Conservation (phyloP, 1,140 invertebrate species). For the Neodiprion fabricii region DNA sequence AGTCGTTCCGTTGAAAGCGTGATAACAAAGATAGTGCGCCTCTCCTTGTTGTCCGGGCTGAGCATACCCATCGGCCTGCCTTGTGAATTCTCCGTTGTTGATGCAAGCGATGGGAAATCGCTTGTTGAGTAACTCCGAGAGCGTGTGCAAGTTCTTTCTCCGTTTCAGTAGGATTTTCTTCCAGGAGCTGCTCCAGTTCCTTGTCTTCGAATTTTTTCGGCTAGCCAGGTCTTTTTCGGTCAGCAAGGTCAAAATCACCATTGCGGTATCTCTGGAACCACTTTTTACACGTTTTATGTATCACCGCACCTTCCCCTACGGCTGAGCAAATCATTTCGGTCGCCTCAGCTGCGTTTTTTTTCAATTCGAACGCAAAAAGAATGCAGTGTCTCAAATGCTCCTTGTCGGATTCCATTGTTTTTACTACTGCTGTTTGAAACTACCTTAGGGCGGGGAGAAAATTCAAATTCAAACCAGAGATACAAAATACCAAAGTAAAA, state of each 20-base stretch:
- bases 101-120: constrained; percentile 25
- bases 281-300: constrained; percentile 12
- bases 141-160: background rate
- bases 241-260: constrained; percentile 23
- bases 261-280: constrained; percentile 6
- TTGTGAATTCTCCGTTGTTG: constrained; percentile 33
- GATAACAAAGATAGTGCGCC: constrained; percentile 5
- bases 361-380: constrained; percentile 15
- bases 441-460: constrained; percentile 5
- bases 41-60: background rate
- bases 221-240: constrained; percentile 9
- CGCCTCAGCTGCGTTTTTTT: constrained; percentile 15
- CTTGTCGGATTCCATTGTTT: constrained; percentile 9
- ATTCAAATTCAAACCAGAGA: background rate
- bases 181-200: constrained; percentile 22
- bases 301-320: constrained; percentile 12
- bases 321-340: constrained; percentile 10
- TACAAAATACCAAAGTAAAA: background rate
- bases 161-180: constrained; percentile 17
- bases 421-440: background rate
- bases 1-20: background rate
- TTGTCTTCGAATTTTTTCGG: constrained; percentile 21
- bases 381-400: constrained; percentile 16
- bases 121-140: constrained; percentile 15
- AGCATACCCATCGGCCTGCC: constrained; percentile 27